phyloP scores from a whole-genome alignment of 2,888 invertebrate species.

The Marasmarcha lunaedactyla region DNA sequence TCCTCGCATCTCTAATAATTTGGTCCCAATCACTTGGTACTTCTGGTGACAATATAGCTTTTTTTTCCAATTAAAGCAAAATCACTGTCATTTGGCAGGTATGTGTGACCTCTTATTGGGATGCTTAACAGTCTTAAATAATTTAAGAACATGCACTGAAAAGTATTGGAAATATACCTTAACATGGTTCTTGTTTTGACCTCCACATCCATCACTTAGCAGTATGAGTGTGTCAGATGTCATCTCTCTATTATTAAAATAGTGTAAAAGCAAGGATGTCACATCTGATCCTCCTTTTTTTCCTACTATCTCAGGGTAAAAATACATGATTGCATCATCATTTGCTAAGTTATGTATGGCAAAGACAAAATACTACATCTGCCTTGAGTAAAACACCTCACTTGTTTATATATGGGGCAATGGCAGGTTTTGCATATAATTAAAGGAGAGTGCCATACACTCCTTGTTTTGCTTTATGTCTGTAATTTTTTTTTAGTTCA shows the following conservation, averaged over 20 bases:
- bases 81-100: slow-evolving; percentile 2
- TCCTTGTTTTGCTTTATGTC: too few species aligned
- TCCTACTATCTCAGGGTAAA: too few species aligned
- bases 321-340: too few species aligned
- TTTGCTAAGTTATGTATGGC: slow-evolving; percentile 10
- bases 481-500: too few species aligned
- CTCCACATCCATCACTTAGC: slow-evolving; percentile 12
- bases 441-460: too few species aligned
- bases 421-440: background rate
- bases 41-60: background rate
- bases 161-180: slow-evolving; percentile 10
- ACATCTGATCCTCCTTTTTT: slow-evolving; percentile 12
- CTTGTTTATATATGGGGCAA: slow-evolving; percentile 8
- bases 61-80: slow-evolving; percentile 10
- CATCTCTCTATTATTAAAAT: slow-evolving; percentile 2
- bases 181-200: slow-evolving; percentile 12
- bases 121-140: too few species aligned
- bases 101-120: too few species aligned
- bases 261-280: slow-evolving; percentile 9
- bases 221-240: slow-evolving; percentile 8
- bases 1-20: too few species aligned
- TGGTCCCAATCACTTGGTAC: too few species aligned
- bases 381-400: slow-evolving; percentile 10
- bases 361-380: slow-evolving; percentile 10
- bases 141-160: too few species aligned